phyloP scores from a whole-genome alignment of 2,888 invertebrate species.

The Agrypnus murinus region DNA sequence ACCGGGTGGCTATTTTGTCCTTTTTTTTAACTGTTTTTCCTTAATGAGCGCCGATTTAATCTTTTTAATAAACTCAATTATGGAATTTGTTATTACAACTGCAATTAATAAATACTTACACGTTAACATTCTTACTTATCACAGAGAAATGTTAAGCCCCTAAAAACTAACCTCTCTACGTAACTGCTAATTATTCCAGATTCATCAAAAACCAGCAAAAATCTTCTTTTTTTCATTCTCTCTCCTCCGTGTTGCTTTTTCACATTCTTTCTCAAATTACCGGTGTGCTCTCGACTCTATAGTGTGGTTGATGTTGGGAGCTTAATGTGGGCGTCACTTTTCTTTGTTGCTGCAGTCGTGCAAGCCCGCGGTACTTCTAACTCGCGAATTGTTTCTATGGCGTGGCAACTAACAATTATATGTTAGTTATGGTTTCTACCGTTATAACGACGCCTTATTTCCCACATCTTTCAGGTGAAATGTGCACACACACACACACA shows the following conservation, averaged over 20 bases:
- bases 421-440: slow-evolving; percentile 53
- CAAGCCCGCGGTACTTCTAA: slow-evolving; percentile 52
- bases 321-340: slow-evolving; percentile 50
- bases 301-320: slow-evolving; percentile 37
- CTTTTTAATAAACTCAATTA: slow-evolving; percentile 13
- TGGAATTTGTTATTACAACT: neutral
- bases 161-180: too few species aligned
- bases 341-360: slow-evolving; percentile 53
- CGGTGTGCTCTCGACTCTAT: neutral
- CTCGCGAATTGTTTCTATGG: slow-evolving; percentile 51
- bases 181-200: too few species aligned
- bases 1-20: too few species aligned
- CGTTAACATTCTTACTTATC: too few species aligned
- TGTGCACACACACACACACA: slow-evolving; percentile 12
- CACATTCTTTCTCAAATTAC: slow-evolving; percentile 33
- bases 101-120: neutral
- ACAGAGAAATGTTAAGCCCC: too few species aligned
- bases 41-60: slow-evolving; percentile 17
- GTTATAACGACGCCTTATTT: slow-evolving; percentile 48
- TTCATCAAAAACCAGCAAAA: too few species aligned
- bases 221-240: neutral
- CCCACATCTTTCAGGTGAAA: slow-evolving; percentile 44
- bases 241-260: slow-evolving; percentile 19
- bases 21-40: too few species aligned
- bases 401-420: slow-evolving; percentile 53